Conservation (phyloP, 2,888 invertebrate genomes). For the Perithous albicinctus region DNA sequence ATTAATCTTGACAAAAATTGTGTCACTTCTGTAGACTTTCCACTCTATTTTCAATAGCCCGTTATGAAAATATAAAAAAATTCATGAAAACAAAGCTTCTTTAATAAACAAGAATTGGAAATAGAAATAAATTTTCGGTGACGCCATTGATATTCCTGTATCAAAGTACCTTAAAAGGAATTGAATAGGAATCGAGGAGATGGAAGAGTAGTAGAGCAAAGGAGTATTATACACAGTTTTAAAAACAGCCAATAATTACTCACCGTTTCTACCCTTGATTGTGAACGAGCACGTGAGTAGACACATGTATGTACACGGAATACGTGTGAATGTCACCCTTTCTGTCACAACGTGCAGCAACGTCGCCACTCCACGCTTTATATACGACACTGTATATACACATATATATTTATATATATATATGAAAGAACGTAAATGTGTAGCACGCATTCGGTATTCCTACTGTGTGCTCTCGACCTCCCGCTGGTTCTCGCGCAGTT, state of each 20-base stretch:
- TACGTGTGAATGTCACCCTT: conserved; percentile 12
- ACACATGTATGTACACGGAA: neutral
- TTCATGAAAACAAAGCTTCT: too few relatives aligned
- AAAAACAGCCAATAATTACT: conserved; percentile 14
- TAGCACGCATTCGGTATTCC: conserved; percentile 75
- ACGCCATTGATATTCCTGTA: too few relatives aligned
- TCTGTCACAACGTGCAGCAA: neutral
- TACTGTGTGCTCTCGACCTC: conserved; percentile 73
- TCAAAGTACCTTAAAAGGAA: too few relatives aligned
- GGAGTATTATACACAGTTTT: neutral
- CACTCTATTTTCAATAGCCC: too few relatives aligned
- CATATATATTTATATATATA: neutral
- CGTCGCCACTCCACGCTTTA: neutral
- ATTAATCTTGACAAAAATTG: too few relatives aligned
- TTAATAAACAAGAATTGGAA: too few relatives aligned
- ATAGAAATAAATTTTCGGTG: too few relatives aligned
- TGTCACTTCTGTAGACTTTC: too few relatives aligned
- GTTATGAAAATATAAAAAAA: too few relatives aligned
- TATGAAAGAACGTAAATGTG: neutral
- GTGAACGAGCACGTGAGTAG: conserved; percentile 4
- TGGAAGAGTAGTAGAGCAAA: neutral
- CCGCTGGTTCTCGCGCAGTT: conserved; percentile 73
- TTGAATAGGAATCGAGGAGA: neutral
- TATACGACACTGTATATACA: neutral
- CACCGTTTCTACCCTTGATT: neutral